Base-by-base conservation (phyloP, 2,113 vertebrate genomes). In the Lichenostomus cassidix region DNA sequence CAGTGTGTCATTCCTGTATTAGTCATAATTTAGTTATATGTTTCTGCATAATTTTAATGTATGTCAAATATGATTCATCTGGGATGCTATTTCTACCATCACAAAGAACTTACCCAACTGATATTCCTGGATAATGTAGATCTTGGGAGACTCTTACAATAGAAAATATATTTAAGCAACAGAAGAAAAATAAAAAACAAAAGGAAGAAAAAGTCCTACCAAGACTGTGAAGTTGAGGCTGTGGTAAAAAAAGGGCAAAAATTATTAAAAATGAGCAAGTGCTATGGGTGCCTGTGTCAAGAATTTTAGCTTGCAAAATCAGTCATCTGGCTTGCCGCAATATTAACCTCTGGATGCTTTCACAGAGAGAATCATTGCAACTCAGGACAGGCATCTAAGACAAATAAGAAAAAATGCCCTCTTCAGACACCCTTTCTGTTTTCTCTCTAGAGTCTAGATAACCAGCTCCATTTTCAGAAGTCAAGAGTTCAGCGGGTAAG, bases 21-120 rank as follows among this genome's bases (percentile, higher is more conserved):
- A 96, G 82, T 93, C 93, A 88, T 44, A 81, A 90, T 74, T 90
- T 74, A 63, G 37, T 90, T 95, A 65, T 21, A 70, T 46, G 35
- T 91, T 95, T 80, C 78, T 85, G 55, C 64, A 85, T 83, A 63
- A 83, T 91, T 90, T 74, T 86, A 80, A 83, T 70, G 13, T 83
- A 82, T 91, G 39, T 80, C 78, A 91, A 82, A 83, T 56, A 86
- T 88, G 91, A 96, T 62, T 96, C 90, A 95, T 88, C 78, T 83
- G 27, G 15, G 29, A 73, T 55, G 53, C 27, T 64, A 39, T 50
- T 92, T 92, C 65, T 70, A 15, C 44, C 56, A 20, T 64, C 50
- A 74, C 0, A 0, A 59, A 83, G 50, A 31, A 65, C 33, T 87
- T 55, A 80, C 15, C 18, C 50, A 80, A 24, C 24, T 76, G 37